These are phyloP conservation scores for Dexiosoma caninum DNA, from an alignment of 2,888 invertebrate genomes.

Conservation along the genomic window DNA sequence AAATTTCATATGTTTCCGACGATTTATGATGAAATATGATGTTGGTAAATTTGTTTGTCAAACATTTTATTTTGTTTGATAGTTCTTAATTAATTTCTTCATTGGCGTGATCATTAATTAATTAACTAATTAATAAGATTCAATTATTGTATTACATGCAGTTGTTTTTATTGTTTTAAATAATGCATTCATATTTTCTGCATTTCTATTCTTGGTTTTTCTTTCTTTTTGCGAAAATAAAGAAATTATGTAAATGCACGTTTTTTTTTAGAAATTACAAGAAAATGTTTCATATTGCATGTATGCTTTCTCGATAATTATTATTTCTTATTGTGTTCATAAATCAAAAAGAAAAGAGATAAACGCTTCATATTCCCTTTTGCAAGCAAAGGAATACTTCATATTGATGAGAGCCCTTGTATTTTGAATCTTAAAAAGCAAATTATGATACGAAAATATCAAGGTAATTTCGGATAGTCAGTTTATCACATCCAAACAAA, in stretches of 20 bases:
- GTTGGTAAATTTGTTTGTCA: slow-evolving; percentile 34
- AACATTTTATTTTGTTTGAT: not conserved
- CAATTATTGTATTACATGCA: slow-evolving; percentile 60
- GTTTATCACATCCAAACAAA: too few species aligned
- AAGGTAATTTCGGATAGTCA: too few species aligned
- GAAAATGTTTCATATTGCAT: not conserved
- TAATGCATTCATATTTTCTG: too few species aligned
- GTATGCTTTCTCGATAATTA: too few species aligned
- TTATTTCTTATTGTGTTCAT: not conserved
- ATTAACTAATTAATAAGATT: slow-evolving; percentile 35
- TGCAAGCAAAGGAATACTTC: too few species aligned
- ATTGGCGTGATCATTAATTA: slow-evolving; percentile 6
- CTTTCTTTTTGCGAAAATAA: not conserved
- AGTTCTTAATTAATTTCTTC: too few species aligned
- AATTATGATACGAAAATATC: too few species aligned
- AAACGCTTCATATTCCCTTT: too few species aligned
- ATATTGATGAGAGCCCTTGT: too few species aligned
- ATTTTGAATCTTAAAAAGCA: too few species aligned
- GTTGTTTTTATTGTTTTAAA: slow-evolving; percentile 21
- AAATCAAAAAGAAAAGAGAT: too few species aligned
- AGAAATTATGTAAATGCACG: slow-evolving; percentile 6
- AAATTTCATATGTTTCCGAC: slow-evolving; percentile 1
- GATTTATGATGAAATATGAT: slow-evolving; percentile 1
- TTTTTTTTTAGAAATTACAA: slow-evolving; percentile 20
- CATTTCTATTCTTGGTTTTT: slow-evolving; percentile 5